phyloP scores from a whole-genome alignment of 1,140 invertebrate genomes.

The Tetragonula clypearis region DNA sequence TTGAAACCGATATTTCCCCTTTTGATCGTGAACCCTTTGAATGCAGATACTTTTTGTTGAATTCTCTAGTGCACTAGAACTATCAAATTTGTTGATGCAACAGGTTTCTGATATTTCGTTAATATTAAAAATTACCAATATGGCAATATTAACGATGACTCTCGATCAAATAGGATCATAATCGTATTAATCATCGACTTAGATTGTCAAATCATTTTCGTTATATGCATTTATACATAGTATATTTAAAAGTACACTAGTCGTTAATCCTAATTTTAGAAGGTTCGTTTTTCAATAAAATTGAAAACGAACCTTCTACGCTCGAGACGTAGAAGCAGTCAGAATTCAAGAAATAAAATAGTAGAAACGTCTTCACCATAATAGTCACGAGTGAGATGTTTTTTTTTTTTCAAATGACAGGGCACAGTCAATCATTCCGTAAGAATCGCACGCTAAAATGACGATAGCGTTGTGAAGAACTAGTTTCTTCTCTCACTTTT shows the following conservation, averaged over 20 bases:
- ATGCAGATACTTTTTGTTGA: too few species aligned
- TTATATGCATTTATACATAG: background rate
- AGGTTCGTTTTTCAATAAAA: background rate
- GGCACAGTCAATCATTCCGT: background rate
- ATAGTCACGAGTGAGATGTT: background rate
- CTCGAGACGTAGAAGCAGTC: too few species aligned
- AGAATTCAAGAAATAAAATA: background rate
- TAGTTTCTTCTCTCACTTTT: background rate
- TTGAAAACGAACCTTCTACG: background rate
- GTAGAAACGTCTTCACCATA: background rate
- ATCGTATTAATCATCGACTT: background rate
- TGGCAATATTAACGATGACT: too few species aligned
- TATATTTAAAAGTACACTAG: background rate
- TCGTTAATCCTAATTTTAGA: background rate
- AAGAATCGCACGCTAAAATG: background rate
- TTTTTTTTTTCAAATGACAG: background rate
- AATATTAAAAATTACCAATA: too few species aligned
- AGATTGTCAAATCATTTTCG: background rate
- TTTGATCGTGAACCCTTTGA: too few species aligned
- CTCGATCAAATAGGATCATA: too few species aligned
- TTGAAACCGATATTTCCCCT: too few species aligned
- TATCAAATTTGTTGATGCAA: too few species aligned
- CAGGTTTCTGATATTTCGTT: too few species aligned
- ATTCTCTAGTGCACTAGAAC: too few species aligned
- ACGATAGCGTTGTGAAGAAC: background rate